Evolutionary conservation across 2,113 vertebrate species (phyloP).

Genomic region (Siniperca knerii): DNA sequence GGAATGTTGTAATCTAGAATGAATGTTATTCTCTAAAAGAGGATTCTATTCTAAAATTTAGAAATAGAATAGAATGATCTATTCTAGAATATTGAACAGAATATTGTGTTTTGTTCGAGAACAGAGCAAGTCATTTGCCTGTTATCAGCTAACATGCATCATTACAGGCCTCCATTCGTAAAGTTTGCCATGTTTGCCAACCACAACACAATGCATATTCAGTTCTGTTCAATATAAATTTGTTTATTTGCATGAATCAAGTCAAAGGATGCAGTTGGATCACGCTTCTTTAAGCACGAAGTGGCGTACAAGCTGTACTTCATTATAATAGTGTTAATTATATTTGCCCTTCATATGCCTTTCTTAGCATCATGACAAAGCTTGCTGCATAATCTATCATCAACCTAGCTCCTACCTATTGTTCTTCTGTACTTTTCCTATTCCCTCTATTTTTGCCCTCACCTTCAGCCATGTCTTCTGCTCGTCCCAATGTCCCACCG

Average conservation of each 20-base stretch:
- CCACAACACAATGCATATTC: not conserved
- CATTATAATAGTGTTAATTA: not conserved
- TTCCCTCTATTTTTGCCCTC: conserved; percentile 69
- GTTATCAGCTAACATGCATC: too few relatives aligned
- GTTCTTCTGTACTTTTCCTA: conserved; percentile 61
- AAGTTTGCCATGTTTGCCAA: too few relatives aligned
- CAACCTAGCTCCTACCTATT: conserved; percentile 2
- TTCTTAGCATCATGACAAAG: conserved; percentile 7
- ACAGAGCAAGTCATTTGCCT: too few relatives aligned
- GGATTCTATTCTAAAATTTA: too few relatives aligned
- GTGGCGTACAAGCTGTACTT: not conserved
- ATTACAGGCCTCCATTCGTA: too few relatives aligned
- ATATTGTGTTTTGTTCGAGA: too few relatives aligned
- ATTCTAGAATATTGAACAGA: not conserved
- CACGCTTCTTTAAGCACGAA: not conserved
- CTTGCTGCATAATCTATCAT: conserved; percentile 23
- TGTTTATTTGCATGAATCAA: not conserved
- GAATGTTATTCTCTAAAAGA: too few relatives aligned
- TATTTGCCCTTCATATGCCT: conserved; percentile 19
- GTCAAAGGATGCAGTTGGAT: not conserved
- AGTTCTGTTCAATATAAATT: not conserved
- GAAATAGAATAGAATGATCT: too few relatives aligned
- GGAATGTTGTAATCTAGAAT: not conserved
- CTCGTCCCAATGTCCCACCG: conserved; percentile 72
- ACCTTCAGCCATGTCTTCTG: conserved; percentile 75